phyloP scores from a whole-genome alignment of 2,113 vertebrate genomes.

The Scopus umbretta region DNA sequence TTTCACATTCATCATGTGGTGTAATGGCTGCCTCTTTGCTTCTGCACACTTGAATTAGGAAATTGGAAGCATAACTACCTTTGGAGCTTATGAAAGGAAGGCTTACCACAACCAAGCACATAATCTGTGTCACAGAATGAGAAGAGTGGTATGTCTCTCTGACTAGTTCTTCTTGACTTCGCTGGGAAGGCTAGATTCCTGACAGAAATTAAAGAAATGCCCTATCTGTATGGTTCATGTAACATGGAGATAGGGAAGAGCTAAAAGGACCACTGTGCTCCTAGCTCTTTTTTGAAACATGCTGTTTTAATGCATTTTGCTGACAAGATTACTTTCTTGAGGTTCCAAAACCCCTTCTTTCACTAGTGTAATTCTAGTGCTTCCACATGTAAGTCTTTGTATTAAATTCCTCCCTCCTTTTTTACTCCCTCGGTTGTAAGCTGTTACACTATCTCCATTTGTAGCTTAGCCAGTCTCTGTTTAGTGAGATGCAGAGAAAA shows the following conservation, averaged over 20 bases:
- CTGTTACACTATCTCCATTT: not conserved
- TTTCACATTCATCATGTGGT: not conserved
- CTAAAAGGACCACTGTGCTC: not conserved
- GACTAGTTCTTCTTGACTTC: not conserved
- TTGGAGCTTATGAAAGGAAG: not conserved
- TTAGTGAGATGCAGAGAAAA: not conserved
- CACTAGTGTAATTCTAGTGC: not conserved
- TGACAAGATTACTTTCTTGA: not conserved
- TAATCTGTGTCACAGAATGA: not conserved
- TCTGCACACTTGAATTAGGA: not conserved
- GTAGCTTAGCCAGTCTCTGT: not conserved
- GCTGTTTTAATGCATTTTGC: not conserved
- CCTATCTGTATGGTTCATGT: not conserved
- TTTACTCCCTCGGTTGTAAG: not conserved
- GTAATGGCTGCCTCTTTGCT: not conserved
- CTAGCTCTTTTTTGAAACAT: not conserved
- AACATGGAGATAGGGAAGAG: not conserved
- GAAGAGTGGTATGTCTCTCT: not conserved
- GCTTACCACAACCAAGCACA: not conserved
- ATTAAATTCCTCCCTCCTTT: not conserved
- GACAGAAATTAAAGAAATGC: not conserved
- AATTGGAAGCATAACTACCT: not conserved
- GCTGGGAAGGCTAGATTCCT: not conserved
- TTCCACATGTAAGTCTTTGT: not conserved
- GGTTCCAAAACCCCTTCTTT: not conserved